phyloP scores from a whole-genome alignment of 2,888 invertebrate genomes.

The Folsomia candida region DNA sequence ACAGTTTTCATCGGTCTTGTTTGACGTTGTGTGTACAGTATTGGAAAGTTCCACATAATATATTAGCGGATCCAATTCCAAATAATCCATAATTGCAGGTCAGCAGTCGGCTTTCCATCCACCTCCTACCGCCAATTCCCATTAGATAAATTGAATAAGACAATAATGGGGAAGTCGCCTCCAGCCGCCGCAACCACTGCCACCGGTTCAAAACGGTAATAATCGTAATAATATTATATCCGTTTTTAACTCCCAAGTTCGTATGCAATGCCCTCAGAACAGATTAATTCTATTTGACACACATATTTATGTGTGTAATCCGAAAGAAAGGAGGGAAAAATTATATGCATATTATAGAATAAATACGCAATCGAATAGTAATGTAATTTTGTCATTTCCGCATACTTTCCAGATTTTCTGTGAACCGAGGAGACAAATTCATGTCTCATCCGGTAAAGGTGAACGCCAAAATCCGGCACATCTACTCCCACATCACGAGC shows the following conservation, averaged over 20 bases:
- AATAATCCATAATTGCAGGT: background rate
- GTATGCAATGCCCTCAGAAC: too few species aligned
- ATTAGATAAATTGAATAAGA: slow-evolving; percentile 9
- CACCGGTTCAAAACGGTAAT: background rate
- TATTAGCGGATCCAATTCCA: too few species aligned
- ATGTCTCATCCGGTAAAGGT: slow-evolving; percentile 32
- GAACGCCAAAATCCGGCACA: slow-evolving; percentile 43
- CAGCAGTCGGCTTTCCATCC: slow-evolving; percentile 9
- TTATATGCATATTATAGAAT: background rate
- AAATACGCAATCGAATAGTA: background rate
- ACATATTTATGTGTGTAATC: too few species aligned
- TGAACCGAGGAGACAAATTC: slow-evolving; percentile 22
- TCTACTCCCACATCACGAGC: slow-evolving; percentile 43
- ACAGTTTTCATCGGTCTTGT: too few species aligned
- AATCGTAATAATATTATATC: background rate
- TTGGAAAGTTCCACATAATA: too few species aligned
- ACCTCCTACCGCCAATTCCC: slow-evolving; percentile 1
- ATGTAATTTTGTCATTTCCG: background rate
- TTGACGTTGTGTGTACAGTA: too few species aligned
- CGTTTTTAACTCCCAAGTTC: too few species aligned
- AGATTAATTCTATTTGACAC: too few species aligned
- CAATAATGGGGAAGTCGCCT: slow-evolving; percentile 25
- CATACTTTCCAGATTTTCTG: slow-evolving; percentile 27
- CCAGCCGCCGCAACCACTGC: background rate
- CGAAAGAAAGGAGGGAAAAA: too few species aligned